Conservation (phyloP, 2,888 invertebrate species). For the Dinocampus coccinellae region DNA sequence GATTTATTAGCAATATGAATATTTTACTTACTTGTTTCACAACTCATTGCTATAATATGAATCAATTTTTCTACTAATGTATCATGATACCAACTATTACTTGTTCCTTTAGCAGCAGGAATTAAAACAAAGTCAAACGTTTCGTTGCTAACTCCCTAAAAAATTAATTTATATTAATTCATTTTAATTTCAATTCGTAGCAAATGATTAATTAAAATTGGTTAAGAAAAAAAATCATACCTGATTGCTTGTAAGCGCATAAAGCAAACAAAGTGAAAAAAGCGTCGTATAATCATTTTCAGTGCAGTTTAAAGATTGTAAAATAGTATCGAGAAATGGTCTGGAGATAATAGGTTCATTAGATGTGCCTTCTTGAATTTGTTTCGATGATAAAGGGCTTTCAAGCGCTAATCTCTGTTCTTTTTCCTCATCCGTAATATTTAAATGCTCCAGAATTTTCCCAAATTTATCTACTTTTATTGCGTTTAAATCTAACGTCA, state of each 20-base stretch:
- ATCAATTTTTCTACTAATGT: constrained; percentile 86
- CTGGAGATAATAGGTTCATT: constrained; percentile 67
- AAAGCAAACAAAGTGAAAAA: constrained; percentile 91
- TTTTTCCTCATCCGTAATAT: constrained; percentile 96
- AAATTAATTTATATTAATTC: constrained; percentile 36
- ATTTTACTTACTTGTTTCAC: constrained; percentile 82
- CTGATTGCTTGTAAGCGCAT: constrained; percentile 94
- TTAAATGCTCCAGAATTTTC: constrained; percentile 71
- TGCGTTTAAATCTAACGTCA: constrained; percentile 17
- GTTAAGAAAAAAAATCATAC: constrained; percentile 70
- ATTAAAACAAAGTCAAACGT: constrained; percentile 83
- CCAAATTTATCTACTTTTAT: background rate
- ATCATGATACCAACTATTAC: constrained; percentile 81
- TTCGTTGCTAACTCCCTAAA: constrained; percentile 84
- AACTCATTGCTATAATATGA: constrained; percentile 85
- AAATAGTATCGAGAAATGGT: constrained; percentile 90
- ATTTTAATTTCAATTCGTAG: background rate
- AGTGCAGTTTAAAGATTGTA: constrained; percentile 87
- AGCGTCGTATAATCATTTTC: constrained; percentile 96
- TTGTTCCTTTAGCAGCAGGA: constrained; percentile 72
- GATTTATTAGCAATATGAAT: constrained; percentile 1
- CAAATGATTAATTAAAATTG: constrained; percentile 13
- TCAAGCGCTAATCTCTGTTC: constrained; percentile 73
- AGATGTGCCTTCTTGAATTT: constrained; percentile 67
- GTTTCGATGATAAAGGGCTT: constrained; percentile 49